Percentiles rank a stretch among this genome's conserved stretches.
Conservation (phyloP, 2,888 invertebrate genomes). For the Aradus depressus region DNA sequence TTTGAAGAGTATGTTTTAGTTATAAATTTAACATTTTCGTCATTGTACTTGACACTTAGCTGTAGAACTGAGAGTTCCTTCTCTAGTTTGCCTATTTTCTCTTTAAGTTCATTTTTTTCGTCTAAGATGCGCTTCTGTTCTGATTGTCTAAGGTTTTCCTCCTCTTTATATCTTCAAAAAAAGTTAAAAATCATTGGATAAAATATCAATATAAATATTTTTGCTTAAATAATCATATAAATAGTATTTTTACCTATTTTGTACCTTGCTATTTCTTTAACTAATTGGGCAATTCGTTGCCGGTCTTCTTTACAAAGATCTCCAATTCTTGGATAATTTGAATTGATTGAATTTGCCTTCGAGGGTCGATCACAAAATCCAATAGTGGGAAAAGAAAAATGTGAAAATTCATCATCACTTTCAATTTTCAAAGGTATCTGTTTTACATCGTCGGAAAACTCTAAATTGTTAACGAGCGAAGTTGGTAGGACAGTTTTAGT, state of each 20-base stretch:
- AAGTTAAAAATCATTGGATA: not conserved
- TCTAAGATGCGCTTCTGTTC: not conserved
- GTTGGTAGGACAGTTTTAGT: too few species aligned
- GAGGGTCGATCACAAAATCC: conserved; percentile 4
- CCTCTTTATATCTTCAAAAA: conserved; percentile 6
- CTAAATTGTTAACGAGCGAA: too few species aligned
- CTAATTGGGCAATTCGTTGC: conserved; percentile 10
- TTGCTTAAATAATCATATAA: not conserved
- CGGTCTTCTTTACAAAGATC: conserved; percentile 14
- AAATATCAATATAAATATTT: not conserved
- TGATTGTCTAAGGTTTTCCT: conserved; percentile 4
- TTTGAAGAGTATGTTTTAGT: not conserved
- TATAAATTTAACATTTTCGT: conserved; percentile 10
- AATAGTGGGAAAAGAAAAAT: conserved; percentile 9
- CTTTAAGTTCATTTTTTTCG: conserved; percentile 11
- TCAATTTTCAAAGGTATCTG: too few species aligned
- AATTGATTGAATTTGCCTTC: not conserved
- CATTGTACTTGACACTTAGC: conserved; percentile 4
- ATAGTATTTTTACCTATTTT: not conserved
- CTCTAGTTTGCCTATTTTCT: not conserved
- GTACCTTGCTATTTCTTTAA: conserved; percentile 11
- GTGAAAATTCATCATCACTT: conserved; percentile 15
- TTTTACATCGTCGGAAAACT: too few species aligned
- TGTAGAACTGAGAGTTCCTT: conserved; percentile 4
- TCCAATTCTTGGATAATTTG: not conserved